These are phyloP conservation scores for Bombus vancouverensis DNA, from an alignment of 1,140 invertebrate species.

Conservation along the genomic window DNA sequence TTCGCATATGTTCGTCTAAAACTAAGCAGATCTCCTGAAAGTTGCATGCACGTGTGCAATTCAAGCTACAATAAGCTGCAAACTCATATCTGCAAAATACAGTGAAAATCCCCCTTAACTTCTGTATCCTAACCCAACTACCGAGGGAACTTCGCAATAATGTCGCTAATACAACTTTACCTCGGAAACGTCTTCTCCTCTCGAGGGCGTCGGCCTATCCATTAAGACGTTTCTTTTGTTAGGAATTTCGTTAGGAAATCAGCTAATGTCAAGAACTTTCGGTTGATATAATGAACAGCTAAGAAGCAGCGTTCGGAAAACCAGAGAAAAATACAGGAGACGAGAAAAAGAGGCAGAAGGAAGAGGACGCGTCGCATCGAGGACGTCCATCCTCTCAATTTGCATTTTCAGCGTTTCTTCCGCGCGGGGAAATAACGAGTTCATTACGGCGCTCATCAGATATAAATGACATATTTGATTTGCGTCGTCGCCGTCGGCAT, in stretches of 20 bases:
- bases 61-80: background rate
- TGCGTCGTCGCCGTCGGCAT: conserved; percentile 43
- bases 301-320: background rate
- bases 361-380: conserved; percentile 12
- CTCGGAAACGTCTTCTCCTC: background rate
- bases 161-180: background rate
- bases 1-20: background rate
- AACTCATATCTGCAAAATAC: background rate
- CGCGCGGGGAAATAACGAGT: conserved; percentile 74
- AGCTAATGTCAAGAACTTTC: background rate
- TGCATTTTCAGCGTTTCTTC: conserved; percentile 74
- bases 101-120: background rate
- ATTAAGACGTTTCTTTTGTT: conserved; percentile 6
- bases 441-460: conserved; percentile 75
- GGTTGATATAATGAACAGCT: background rate
- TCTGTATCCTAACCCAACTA: background rate
- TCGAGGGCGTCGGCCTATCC: background rate
- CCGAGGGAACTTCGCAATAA: background rate
- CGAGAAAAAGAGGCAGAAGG: conserved; percentile 15
- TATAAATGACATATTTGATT: conserved; percentile 79
- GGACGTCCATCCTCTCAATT: conserved; percentile 68
- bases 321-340: conserved; percentile 36
- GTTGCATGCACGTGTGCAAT: background rate
- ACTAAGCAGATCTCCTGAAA: background rate
- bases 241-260: background rate